phyloP scores from a whole-genome alignment of 2,797 vertebrate species.

The Rhinella marina region DNA sequence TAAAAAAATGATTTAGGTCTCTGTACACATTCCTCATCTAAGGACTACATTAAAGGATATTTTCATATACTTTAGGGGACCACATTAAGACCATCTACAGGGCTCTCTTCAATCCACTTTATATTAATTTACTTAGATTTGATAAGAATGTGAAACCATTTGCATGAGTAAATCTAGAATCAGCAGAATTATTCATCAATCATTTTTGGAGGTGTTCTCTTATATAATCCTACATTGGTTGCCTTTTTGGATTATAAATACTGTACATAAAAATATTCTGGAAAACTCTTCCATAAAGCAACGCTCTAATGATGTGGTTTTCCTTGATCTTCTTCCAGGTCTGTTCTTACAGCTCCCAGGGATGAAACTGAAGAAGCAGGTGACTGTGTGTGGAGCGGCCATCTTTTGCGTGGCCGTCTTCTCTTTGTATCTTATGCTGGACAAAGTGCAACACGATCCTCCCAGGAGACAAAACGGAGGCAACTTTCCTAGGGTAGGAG shows the following conservation, averaged over 20 bases:
- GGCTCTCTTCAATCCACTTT: too few species aligned
- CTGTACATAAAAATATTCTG: background rate
- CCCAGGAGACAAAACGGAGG: conserved; percentile 86
- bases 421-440: conserved; percentile 98
- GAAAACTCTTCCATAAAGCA: background rate
- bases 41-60: too few species aligned
- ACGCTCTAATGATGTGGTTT: conserved; percentile 1
- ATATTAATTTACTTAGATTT: background rate
- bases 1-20: too few species aligned
- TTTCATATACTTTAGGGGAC: too few species aligned
- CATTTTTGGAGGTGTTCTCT: background rate
- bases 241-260: background rate
- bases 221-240: background rate
- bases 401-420: conserved; percentile 99
- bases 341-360: conserved; percentile 61
- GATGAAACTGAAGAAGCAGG: conserved; percentile 99
- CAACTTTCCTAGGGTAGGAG: conserved; percentile 91
- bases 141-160: too few species aligned
- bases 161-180: too few species aligned
- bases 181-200: too few species aligned
- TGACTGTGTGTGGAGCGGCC: conserved; percentile 95
- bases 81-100: too few species aligned
- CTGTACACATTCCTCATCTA: too few species aligned
- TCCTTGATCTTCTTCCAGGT: conserved; percentile 40
- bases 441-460: conserved; percentile 95